Evolutionary conservation across 2,888 invertebrate genomes (phyloP).

Genomic region (Protodeltote pygarga): DNA sequence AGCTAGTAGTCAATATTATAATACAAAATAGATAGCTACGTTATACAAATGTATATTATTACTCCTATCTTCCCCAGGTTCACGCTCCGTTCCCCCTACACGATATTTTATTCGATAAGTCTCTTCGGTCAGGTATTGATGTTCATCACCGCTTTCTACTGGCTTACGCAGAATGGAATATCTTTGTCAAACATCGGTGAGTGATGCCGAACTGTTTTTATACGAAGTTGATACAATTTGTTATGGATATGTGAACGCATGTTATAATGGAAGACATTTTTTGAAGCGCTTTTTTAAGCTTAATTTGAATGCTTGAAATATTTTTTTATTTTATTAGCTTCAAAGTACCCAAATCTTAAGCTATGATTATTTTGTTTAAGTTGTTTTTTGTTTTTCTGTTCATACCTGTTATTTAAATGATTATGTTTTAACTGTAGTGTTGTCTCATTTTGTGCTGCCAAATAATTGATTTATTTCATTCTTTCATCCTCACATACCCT

Average conservation of each 20-base stretch:
- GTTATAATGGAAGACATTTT: not conserved
- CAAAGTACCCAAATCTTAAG: too few species aligned
- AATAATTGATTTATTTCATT: too few species aligned
- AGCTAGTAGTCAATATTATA: too few species aligned
- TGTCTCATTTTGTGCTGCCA: too few species aligned
- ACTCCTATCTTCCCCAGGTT: conserved; percentile 52
- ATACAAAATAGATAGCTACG: too few species aligned
- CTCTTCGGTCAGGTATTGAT: conserved; percentile 60
- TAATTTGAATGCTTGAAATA: not conserved
- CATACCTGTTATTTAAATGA: too few species aligned
- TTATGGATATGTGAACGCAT: conserved; percentile 4
- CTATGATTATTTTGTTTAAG: too few species aligned
- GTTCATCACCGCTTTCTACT: conserved; percentile 52
- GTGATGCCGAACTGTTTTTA: conserved; percentile 24
- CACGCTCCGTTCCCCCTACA: conserved; percentile 56
- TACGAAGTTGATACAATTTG: not conserved
- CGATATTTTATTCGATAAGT: conserved; percentile 54
- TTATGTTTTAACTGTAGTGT: too few species aligned
- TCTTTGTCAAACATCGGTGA: conserved; percentile 60
- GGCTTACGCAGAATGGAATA: conserved; percentile 52
- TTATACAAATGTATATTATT: not conserved
- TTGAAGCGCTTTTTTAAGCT: not conserved
- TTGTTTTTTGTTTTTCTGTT: too few species aligned
- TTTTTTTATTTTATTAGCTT: not conserved
- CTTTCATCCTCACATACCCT: too few species aligned